Percentiles rank a stretch among this genome's conserved stretches.
Evolutionary conservation across 2,797 vertebrate species (phyloP).

Genomic region (Spinus pinus): DNA sequence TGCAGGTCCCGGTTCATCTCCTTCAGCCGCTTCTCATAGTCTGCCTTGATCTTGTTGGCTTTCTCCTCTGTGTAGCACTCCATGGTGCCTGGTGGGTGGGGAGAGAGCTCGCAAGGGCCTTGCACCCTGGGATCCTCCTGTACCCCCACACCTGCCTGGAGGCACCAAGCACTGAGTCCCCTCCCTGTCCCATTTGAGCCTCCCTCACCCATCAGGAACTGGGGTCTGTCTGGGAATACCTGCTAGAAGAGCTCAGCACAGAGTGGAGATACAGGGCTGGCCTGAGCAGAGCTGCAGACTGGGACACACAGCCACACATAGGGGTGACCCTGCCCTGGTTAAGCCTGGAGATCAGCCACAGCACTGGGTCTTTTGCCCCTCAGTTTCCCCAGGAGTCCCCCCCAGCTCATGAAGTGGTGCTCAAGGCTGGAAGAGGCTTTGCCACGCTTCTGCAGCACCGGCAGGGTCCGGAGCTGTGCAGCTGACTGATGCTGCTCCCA

Average conservation of each 20-base stretch:
- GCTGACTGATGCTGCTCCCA: background rate
- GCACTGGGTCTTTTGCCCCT: background rate
- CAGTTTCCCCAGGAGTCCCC: background rate
- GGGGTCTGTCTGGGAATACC: background rate
- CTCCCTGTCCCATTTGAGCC: rapidly evolving
- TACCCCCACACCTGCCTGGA: background rate
- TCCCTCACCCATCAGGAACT: background rate
- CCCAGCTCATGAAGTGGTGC: background rate
- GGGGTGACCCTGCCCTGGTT: background rate
- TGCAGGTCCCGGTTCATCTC: conserved; percentile 96
- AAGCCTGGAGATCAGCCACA: background rate
- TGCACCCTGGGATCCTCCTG: rapidly evolving
- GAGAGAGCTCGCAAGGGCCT: background rate
- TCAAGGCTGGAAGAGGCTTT: background rate
- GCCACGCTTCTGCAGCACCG: background rate
- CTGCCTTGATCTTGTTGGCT: conserved; percentile 90
- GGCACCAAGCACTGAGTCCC: background rate
- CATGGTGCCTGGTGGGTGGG: conserved; percentile 85
- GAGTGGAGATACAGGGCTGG: background rate
- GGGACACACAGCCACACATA: background rate
- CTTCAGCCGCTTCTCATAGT: conserved; percentile 93
- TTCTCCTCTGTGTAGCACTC: conserved; percentile 98
- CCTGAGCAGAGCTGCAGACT: background rate
- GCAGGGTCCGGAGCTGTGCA: background rate
- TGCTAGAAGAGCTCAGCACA: background rate